Evolutionary conservation across 2,797 vertebrate species (phyloP), one percentile per base, ranked within the genome.

Genomic region (Labeo calbasu): DNA sequence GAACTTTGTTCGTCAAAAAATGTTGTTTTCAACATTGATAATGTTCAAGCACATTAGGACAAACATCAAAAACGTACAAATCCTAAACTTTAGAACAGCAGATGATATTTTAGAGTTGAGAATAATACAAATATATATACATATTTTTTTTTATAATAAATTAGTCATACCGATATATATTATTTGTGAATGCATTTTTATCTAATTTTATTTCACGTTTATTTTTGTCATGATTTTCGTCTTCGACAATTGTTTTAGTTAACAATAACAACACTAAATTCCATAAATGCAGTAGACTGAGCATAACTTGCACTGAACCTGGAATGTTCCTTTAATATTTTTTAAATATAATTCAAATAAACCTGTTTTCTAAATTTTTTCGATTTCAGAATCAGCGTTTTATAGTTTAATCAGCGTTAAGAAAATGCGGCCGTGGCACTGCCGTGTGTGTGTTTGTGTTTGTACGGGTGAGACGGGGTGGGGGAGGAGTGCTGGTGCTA

Each of bases 381-480:
- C 2, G 14, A 61, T 4, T 46, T 46, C 8, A 23, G 14, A 77
- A 77, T 61, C 36, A n/a, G 55, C 14, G 25, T 77, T 61, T 69
- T 40, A 43, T 32, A 66, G 73, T 76, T 76, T 23, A 76, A 46
- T 68, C 81, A 55, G 48, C 14, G 0, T 43, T 43, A 10, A 43
- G 43, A 50, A 21, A 55, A 50, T 82, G 14, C 40, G 17, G 23
- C 15, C 46, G 55, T 79, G 53, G 76, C 32, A 10, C 43, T 10
- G 55, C 9, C 10, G 55, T 76, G 75, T 73, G 46, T 70, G 46
- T 55, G 48, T 82, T 28, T 83, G 51, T 81, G 50, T 84, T 57
- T 61, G 84, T 83, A 84, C 53, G 90, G 86, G 90, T 82, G 48
- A 43, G 86, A 72, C 43, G 55, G 65, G 55, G 32, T 59, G 83